Percentiles rank a stretch among this genome's conserved stretches.
Conservation (phyloP, 30 jellyfish, hydroid and myxozoan genomes). For the Hydractinia symbiolongicarpus region DNA sequence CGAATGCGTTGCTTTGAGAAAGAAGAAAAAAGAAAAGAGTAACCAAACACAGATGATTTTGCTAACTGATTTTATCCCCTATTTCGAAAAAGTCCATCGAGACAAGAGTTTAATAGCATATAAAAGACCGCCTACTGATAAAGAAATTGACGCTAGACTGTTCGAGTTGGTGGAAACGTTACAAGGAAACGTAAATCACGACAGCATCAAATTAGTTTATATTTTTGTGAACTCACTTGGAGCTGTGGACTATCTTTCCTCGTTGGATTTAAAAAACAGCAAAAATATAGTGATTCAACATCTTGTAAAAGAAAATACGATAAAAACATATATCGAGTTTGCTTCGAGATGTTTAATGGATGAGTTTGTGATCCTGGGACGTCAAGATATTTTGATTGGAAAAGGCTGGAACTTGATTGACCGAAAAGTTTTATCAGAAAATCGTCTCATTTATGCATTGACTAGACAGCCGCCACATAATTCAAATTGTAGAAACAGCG, state of each 20-base stretch:
- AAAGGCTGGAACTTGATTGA: slow-evolving; percentile 33
- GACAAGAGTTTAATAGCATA: slow-evolving; percentile 25
- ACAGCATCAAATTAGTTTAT: slow-evolving; percentile 13
- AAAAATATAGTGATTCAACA: slow-evolving; percentile 22
- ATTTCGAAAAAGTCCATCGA: slow-evolving; percentile 31
- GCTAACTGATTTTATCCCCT: slow-evolving; percentile 60
- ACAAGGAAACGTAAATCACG: slow-evolving; percentile 14
- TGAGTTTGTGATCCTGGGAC: slow-evolving; percentile 15
- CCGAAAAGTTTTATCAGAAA: background rate
- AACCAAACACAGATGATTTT: background rate
- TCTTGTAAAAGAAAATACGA: slow-evolving; percentile 19
- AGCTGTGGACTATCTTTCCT: slow-evolving; percentile 14
- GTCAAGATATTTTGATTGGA: slow-evolving; percentile 37
- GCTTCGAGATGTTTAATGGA: slow-evolving; percentile 30
- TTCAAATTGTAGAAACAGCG: slow-evolving; percentile 20
- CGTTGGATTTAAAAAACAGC: slow-evolving; percentile 25
- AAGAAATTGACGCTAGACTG: slow-evolving; percentile 20
- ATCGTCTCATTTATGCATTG: slow-evolving; percentile 36
- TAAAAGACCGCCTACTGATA: slow-evolving; percentile 39
- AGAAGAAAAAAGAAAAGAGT: too few species aligned
- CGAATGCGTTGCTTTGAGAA: too few species aligned
- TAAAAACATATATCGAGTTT: background rate
- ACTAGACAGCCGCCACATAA: slow-evolving; percentile 33
- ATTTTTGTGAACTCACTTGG: slow-evolving; percentile 13
- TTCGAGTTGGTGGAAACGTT: slow-evolving; percentile 23